Evolutionary conservation across 2,888 invertebrate genomes (phyloP).

Genomic region (Hipparchia semele): DNA sequence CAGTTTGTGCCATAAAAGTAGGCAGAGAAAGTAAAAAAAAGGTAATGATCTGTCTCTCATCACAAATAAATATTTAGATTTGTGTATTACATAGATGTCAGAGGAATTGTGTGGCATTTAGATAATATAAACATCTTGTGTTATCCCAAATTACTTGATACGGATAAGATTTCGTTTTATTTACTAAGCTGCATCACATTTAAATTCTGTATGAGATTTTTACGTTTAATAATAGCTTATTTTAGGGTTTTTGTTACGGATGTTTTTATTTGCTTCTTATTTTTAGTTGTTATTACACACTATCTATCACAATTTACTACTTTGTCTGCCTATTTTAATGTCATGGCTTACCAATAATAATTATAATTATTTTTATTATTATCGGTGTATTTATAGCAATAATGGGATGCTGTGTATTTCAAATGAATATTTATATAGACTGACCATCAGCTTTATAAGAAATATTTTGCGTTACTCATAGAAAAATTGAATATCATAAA

Average conservation of each 20-base stretch:
- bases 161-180: too few species aligned
- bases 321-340: slow-evolving; percentile 3
- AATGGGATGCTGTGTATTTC: neutral
- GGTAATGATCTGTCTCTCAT: too few species aligned
- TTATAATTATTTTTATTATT: neutral
- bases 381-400: neutral
- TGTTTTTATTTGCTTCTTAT: too few species aligned
- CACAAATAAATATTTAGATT: too few species aligned
- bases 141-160: too few species aligned
- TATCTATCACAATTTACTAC: neutral
- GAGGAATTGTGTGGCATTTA: too few species aligned
- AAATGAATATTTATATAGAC: neutral
- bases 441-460: neutral
- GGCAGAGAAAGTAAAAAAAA: neutral
- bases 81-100: too few species aligned
- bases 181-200: too few species aligned
- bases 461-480: neutral
- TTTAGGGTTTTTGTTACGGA: too few species aligned
- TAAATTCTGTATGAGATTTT: too few species aligned
- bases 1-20: neutral
- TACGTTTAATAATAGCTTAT: too few species aligned
- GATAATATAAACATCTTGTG: too few species aligned
- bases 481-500: neutral
- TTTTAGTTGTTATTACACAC: neutral
- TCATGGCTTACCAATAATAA: neutral